These are phyloP conservation scores for Hyperoplus immaculatus DNA, from an alignment of 2,797 vertebrate species.

Conservation along the genomic window DNA sequence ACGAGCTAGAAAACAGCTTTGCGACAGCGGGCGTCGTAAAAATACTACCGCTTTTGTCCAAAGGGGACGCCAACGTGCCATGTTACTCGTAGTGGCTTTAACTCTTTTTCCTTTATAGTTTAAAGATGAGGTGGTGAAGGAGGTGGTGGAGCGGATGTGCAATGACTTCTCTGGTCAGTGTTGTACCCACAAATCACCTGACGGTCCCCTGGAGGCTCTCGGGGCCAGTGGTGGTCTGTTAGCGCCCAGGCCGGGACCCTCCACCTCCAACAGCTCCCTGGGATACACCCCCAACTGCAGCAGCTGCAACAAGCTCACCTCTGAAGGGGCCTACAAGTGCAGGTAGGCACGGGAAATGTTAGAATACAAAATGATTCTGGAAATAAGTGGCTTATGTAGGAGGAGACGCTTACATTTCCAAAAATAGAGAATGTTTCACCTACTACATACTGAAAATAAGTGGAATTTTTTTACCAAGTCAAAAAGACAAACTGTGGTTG, in stretches of 20 bases:
- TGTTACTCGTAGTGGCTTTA: too few species aligned
- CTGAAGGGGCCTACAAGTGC: slow-evolving; percentile 96
- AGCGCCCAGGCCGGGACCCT: slow-evolving; percentile 69
- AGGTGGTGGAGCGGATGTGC: slow-evolving; percentile 96
- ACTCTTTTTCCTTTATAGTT: slow-evolving; percentile 83
- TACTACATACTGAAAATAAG: too few species aligned
- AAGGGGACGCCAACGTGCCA: too few species aligned
- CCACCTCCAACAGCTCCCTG: slow-evolving; percentile 80
- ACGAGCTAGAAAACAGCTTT: too few species aligned
- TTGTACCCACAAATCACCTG: slow-evolving; percentile 83
- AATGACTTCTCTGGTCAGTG: slow-evolving; percentile 93
- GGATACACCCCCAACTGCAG: slow-evolving; percentile 93
- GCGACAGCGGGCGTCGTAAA: too few species aligned
- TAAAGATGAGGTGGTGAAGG: slow-evolving; percentile 95
- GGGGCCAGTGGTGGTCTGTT: slow-evolving; percentile 61
- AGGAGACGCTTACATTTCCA: background rate
- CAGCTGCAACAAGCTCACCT: slow-evolving; percentile 90
- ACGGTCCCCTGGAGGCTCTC: slow-evolving; percentile 77
- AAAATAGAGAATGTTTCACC: background rate
- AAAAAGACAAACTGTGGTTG: too few species aligned
- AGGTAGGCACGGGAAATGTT: slow-evolving; percentile 81
- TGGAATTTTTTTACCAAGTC: too few species aligned
- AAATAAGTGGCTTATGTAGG: background rate
- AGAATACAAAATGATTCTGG: background rate
- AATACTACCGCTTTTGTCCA: too few species aligned